Conservation (phyloP, 2,888 invertebrate species). For the Eilema caniola region DNA sequence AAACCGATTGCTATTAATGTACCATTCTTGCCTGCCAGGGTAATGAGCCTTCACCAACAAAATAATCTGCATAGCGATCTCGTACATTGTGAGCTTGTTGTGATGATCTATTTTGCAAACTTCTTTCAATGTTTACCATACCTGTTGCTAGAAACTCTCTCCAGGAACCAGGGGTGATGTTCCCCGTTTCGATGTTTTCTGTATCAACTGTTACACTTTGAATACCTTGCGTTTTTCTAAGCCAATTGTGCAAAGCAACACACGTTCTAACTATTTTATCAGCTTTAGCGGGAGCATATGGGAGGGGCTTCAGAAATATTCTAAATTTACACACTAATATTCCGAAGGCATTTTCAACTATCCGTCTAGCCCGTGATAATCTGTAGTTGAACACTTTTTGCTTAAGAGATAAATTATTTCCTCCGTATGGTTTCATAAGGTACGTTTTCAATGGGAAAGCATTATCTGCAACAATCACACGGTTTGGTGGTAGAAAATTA, state of each 20-base stretch:
- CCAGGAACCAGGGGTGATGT: conserved; percentile 24
- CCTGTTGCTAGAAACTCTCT: conserved; percentile 10
- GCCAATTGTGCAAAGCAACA: background rate
- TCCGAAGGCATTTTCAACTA: conserved; percentile 29
- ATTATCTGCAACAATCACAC: conserved; percentile 5
- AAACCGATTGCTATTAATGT: conserved; percentile 5
- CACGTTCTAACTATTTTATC: conserved; percentile 21
- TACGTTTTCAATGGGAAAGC: conserved; percentile 18
- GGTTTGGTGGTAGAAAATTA: too few relatives aligned
- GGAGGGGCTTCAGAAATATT: conserved; percentile 25
- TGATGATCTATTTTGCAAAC: background rate
- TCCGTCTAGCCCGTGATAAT: conserved; percentile 21
- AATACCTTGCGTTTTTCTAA: conserved; percentile 1
- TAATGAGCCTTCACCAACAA: conserved; percentile 8
- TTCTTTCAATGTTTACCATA: conserved; percentile 2
- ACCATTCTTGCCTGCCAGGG: conserved; percentile 1
- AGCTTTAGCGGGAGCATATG: conserved; percentile 22
- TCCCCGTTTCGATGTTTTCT: conserved; percentile 21
- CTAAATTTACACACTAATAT: conserved; percentile 22
- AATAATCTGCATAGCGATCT: conserved; percentile 22
- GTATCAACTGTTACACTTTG: conserved; percentile 22
- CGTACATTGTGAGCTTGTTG: conserved; percentile 20
- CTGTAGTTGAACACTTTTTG: conserved; percentile 14
- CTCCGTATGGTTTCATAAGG: conserved; percentile 16
- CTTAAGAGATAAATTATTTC: conserved; percentile 10